Evolutionary conservation across 2,113 vertebrate species (phyloP).

Genomic region (Cromileptes altivelis): DNA sequence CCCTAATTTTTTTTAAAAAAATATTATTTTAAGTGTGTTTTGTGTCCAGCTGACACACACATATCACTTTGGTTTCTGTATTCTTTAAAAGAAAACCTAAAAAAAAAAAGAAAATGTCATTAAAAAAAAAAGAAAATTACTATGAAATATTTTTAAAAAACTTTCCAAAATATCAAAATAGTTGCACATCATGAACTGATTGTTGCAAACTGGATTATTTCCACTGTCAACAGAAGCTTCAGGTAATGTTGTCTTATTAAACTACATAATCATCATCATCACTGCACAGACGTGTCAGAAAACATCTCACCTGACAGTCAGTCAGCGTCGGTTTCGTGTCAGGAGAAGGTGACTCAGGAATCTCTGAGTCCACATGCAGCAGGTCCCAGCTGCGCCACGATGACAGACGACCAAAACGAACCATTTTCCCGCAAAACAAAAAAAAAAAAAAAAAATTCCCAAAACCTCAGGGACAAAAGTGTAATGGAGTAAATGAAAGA

Average conservation of each 20-base stretch:
- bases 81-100: no score
- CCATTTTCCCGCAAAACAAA: conserved; percentile 62
- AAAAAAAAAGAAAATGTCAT: no score
- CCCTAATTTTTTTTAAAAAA: no score
- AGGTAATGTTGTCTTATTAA: neutral
- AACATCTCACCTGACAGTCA: conserved; percentile 75
- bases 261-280: neutral
- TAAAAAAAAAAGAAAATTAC: neutral
- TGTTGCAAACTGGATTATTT: neutral
- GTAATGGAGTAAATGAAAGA: neutral
- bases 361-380: conserved; percentile 76
- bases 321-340: neutral
- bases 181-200: neutral
- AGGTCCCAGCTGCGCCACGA: conserved; percentile 87
- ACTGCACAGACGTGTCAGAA: neutral
- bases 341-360: conserved; percentile 42
- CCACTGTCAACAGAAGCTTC: neutral
- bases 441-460: conserved; percentile 2
- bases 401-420: conserved; percentile 78
- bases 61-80: no score
- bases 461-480: neutral
- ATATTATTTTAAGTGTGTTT: no score
- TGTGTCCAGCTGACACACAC: no score
- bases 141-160: neutral
- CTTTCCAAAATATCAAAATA: neutral